Conservation (phyloP, 2,888 invertebrate genomes). For the Esperia sulphurella region DNA sequence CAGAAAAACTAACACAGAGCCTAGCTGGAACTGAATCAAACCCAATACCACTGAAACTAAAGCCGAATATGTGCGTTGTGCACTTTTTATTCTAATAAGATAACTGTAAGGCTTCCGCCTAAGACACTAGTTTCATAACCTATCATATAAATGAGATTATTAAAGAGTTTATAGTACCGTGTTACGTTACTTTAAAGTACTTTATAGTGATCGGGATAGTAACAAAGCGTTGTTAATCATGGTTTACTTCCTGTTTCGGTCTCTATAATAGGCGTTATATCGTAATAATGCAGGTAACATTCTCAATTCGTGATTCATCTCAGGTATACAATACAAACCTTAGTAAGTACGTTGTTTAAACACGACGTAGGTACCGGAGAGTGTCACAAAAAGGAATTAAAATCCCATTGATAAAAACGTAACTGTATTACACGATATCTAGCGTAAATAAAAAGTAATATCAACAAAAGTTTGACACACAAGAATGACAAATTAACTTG, state of each 20-base stretch:
- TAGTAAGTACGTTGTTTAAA: slow-evolving; percentile 25
- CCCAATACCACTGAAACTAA: background rate
- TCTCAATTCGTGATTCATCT: slow-evolving; percentile 70
- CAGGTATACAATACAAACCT: slow-evolving; percentile 46
- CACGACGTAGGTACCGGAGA: slow-evolving; percentile 26
- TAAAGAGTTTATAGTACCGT: too few relatives aligned
- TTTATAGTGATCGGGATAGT: background rate
- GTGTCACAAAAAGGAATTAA: slow-evolving; percentile 26
- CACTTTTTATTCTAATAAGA: slow-evolving; percentile 21
- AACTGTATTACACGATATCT: slow-evolving; percentile 41
- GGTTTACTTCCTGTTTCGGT: slow-evolving; percentile 51
- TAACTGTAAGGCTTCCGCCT: slow-evolving; percentile 37
- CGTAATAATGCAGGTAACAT: slow-evolving; percentile 59
- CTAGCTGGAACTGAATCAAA: too few relatives aligned
- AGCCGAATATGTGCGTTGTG: slow-evolving; percentile 10
- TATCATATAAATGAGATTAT: slow-evolving; percentile 14
- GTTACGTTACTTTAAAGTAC: too few relatives aligned
- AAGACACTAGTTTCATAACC: slow-evolving; percentile 36
- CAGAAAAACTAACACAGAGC: too few relatives aligned
- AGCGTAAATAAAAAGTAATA: slow-evolving; percentile 50
- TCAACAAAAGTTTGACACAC: slow-evolving; percentile 73
- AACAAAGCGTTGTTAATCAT: slow-evolving; percentile 23
- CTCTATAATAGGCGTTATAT: slow-evolving; percentile 45
- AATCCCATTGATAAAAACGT: slow-evolving; percentile 53
- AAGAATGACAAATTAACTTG: slow-evolving; percentile 38